Evolutionary conservation across 2,888 invertebrate genomes (phyloP).

Genomic region (Clitarchus hookeri): DNA sequence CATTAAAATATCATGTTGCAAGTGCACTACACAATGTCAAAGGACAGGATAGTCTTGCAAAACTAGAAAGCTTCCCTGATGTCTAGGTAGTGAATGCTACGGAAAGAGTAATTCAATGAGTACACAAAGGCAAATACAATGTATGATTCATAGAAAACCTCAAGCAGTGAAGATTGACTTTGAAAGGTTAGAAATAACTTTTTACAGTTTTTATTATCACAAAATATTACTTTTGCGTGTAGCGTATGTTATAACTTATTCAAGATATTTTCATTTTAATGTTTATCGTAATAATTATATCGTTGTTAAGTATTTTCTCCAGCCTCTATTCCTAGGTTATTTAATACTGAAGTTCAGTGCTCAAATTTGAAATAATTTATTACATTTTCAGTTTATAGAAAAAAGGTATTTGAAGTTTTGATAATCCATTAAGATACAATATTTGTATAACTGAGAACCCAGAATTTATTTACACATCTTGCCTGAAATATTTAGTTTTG

Average conservation of each 20-base stretch:
- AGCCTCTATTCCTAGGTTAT: neutral
- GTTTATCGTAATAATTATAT: neutral
- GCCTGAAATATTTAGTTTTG: neutral
- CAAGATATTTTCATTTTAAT: neutral
- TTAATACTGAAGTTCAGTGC: neutral
- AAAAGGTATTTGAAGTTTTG: too few relatives aligned
- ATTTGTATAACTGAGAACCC: neutral
- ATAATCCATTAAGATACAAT: too few relatives aligned
- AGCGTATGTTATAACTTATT: neutral
- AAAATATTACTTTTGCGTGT: too few relatives aligned
- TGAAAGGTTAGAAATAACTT: neutral
- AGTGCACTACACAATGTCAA: neutral
- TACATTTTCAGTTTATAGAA: too few relatives aligned
- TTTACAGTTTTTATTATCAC: neutral
- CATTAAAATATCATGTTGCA: neutral
- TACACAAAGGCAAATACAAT: neutral
- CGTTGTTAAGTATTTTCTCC: neutral
- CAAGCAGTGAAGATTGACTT: neutral
- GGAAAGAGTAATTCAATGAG: conserved; percentile 10
- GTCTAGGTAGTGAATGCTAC: neutral
- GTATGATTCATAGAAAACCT: neutral
- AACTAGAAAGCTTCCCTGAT: neutral
- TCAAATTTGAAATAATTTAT: neutral
- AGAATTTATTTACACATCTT: neutral
- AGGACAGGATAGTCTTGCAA: neutral